A percentile compares a stretch with the other conserved stretches of the same genome.
Conservation (phyloP, 2,888 invertebrate species). For the Augochlorella aurata region DNA sequence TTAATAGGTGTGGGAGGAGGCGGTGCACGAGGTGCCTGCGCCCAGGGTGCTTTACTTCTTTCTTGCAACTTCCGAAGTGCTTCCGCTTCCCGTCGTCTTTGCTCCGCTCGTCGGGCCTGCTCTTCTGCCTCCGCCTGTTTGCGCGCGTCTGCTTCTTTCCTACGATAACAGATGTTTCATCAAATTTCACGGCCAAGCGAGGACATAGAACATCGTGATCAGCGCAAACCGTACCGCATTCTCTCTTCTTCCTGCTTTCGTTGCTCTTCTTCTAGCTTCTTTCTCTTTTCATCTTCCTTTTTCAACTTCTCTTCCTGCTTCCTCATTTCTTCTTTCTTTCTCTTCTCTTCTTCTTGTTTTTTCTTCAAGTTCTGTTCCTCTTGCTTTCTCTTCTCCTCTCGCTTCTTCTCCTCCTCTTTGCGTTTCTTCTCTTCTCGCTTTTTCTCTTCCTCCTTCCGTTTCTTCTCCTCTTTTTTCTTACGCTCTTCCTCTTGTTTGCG, state of each 20-base stretch:
- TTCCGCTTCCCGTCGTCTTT: conserved; percentile 82
- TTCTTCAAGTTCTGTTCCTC: conserved; percentile 83
- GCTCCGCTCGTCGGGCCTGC: conserved; percentile 74
- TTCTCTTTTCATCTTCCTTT: conserved; percentile 81
- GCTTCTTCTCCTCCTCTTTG: conserved; percentile 81
- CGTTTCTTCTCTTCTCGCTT: conserved; percentile 82
- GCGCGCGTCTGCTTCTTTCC: conserved; percentile 76
- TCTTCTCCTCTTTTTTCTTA: conserved; percentile 83
- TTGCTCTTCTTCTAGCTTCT: conserved; percentile 80
- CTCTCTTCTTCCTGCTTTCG: conserved; percentile 76
- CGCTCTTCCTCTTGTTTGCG: conserved; percentile 83
- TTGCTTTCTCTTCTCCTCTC: conserved; percentile 81
- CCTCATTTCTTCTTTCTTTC: conserved; percentile 76
- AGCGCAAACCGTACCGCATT: conserved; percentile 65
- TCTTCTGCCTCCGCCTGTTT: conserved; percentile 63
- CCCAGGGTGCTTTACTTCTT: conserved; percentile 84
- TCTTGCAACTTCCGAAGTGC: conserved; percentile 82
- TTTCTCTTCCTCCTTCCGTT: conserved; percentile 83
- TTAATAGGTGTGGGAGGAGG: conserved; percentile 80
- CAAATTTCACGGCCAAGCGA: background rate
- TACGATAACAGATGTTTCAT: conserved; percentile 28
- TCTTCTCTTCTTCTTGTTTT: conserved; percentile 80
- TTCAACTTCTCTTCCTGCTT: conserved; percentile 68
- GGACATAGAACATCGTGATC: background rate
- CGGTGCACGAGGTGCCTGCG: conserved; percentile 81